Conservation (phyloP, 2,888 invertebrate species). For the Dynastes maya region DNA sequence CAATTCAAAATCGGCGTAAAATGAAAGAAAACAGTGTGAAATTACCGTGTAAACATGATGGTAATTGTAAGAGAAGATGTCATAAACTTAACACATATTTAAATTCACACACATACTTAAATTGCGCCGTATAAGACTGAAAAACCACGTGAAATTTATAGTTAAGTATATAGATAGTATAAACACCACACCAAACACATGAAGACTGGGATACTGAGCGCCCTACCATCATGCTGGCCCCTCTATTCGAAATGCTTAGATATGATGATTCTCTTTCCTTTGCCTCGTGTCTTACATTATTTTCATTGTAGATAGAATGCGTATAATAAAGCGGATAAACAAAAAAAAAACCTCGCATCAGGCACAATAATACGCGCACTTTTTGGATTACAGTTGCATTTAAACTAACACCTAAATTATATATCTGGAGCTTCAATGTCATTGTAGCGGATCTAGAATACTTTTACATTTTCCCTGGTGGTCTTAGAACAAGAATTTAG, state of each 20-base stretch:
- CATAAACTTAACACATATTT: conserved; percentile 61
- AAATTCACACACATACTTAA: conserved; percentile 59
- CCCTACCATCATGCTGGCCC: conserved; percentile 66
- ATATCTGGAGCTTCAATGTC: background rate
- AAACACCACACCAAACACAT: conserved; percentile 54
- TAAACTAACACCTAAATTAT: conserved; percentile 29
- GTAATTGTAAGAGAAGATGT: conserved; percentile 59
- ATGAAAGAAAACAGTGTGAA: background rate
- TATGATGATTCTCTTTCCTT: conserved; percentile 57
- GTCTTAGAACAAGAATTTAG: too few species aligned
- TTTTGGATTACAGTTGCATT: conserved; percentile 30
- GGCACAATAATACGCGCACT: too few species aligned
- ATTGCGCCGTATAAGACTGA: conserved; percentile 53
- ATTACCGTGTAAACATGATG: conserved; percentile 69
- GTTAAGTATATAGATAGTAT: conserved; percentile 53
- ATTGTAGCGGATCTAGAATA: too few species aligned
- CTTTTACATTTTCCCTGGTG: too few species aligned
- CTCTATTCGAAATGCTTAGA: conserved; percentile 63
- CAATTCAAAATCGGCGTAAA: too few species aligned
- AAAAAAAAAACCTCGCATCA: conserved; percentile 2
- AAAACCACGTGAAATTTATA: conserved; percentile 57
- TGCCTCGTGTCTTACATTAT: conserved; percentile 57
- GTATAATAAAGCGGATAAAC: conserved; percentile 37
- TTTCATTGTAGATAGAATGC: conserved; percentile 51
- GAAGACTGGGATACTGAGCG: conserved; percentile 56